These are phyloP conservation scores for Morus bassanus DNA, from an alignment of 2,797 vertebrate species.

Conservation along the genomic window DNA sequence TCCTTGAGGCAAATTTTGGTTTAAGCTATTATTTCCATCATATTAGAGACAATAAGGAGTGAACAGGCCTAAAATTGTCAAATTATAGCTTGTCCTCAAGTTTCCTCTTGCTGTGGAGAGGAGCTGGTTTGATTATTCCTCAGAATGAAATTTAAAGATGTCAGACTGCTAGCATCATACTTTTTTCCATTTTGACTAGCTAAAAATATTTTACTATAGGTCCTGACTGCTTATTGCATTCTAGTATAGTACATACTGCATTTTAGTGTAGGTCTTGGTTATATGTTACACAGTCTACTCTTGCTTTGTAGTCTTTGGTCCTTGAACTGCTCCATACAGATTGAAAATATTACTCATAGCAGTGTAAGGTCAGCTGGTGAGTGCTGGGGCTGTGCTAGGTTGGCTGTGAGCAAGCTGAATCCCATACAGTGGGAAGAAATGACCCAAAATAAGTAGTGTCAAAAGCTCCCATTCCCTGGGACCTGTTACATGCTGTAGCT, in stretches of 20 bases:
- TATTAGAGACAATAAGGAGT: not conserved
- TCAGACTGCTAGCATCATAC: not conserved
- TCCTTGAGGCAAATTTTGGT: not conserved
- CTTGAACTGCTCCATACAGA: not conserved
- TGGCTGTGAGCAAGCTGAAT: not conserved
- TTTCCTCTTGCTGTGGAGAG: not conserved
- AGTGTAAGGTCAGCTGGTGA: not conserved
- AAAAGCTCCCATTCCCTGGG: not conserved
- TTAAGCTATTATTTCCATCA: not conserved
- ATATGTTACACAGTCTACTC: fast-evolving
- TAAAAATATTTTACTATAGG: not conserved
- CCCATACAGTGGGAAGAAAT: not conserved
- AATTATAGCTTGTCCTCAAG: not conserved
- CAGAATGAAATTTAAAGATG: not conserved
- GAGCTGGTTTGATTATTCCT: not conserved
- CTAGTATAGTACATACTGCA: fast-evolving
- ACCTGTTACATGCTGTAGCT: fast-evolving
- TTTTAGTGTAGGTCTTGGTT: not conserved
- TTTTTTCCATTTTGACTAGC: not conserved
- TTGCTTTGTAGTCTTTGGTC: not conserved
- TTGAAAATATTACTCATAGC: not conserved
- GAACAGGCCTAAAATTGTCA: not conserved
- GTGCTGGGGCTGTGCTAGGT: not conserved
- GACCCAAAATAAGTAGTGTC: not conserved
- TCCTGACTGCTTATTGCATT: fast-evolving